A percentile compares a stretch with the other conserved stretches of the same genome.
Evolutionary conservation across 2,113 vertebrate species (phyloP).

Genomic region (Aegotheles bennettii): DNA sequence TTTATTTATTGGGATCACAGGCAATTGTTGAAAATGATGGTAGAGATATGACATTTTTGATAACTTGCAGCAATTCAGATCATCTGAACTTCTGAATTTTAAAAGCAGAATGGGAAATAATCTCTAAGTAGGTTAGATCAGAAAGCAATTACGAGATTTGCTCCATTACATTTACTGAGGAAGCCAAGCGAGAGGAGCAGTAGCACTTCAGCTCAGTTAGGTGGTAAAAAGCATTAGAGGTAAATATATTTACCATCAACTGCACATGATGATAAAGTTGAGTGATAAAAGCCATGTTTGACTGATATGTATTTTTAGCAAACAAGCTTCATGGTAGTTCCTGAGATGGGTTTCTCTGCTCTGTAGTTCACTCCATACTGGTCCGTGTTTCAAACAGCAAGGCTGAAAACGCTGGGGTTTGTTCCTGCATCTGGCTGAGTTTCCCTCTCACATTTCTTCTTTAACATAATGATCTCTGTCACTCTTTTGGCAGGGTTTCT

Average conservation of each 20-base stretch:
- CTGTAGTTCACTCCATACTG: not conserved
- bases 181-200: not conserved
- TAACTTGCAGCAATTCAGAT: not conserved
- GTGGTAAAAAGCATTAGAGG: not conserved
- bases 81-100: not conserved
- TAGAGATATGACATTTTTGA: not conserved
- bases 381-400: not conserved
- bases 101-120: not conserved
- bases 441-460: not conserved
- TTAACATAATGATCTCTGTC: not conserved
- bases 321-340: not conserved
- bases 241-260: not conserved
- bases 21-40: not conserved
- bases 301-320: not conserved
- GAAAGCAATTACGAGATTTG: not conserved
- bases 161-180: not conserved
- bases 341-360: not conserved
- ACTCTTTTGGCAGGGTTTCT: not conserved
- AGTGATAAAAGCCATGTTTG: not conserved
- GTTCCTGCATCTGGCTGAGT: not conserved
- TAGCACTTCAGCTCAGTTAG: not conserved
- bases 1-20: not conserved
- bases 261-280: not conserved
- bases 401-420: not conserved
- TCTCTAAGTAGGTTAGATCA: not conserved